phyloP scores from a whole-genome alignment of 2,113 vertebrate species.

The Desmodus rotundus region DNA sequence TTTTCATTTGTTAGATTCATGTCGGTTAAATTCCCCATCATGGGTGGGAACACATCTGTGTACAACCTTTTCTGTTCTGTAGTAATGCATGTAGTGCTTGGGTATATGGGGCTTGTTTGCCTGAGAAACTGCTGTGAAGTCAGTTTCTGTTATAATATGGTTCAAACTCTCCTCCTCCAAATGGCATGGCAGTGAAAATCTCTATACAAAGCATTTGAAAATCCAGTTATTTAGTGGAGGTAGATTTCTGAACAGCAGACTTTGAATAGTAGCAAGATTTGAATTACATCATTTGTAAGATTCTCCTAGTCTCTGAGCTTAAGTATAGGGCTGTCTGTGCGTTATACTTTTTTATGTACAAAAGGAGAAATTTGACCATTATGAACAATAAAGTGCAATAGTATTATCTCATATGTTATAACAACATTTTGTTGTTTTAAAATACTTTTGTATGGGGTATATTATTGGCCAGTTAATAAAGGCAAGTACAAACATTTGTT shows the following conservation, averaged over 20 bases:
- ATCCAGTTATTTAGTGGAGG: not conserved
- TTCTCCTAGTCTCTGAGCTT: not conserved
- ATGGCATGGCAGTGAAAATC: not conserved
- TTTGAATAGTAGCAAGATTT: conserved; percentile 9
- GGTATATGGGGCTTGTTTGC: not conserved
- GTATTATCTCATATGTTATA: not conserved
- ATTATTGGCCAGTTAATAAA: not conserved
- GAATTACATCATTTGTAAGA: not conserved
- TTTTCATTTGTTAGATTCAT: conserved; percentile 2
- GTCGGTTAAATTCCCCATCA: not conserved
- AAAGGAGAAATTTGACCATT: conserved; percentile 20
- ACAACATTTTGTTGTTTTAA: not conserved
- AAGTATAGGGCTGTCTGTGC: not conserved
- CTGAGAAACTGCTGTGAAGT: not conserved
- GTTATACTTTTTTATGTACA: not conserved
- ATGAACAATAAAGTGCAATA: not conserved
- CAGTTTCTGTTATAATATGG: not conserved
- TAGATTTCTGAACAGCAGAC: not conserved
- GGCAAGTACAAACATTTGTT: not conserved
- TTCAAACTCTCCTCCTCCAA: not conserved
- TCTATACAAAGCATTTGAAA: not conserved
- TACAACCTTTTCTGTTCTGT: not conserved
- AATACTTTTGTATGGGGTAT: not conserved
- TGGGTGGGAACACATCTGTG: not conserved
- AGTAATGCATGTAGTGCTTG: not conserved